phyloP scores from a whole-genome alignment of 2,113 vertebrate genomes.

The Lipophrys pholis region DNA sequence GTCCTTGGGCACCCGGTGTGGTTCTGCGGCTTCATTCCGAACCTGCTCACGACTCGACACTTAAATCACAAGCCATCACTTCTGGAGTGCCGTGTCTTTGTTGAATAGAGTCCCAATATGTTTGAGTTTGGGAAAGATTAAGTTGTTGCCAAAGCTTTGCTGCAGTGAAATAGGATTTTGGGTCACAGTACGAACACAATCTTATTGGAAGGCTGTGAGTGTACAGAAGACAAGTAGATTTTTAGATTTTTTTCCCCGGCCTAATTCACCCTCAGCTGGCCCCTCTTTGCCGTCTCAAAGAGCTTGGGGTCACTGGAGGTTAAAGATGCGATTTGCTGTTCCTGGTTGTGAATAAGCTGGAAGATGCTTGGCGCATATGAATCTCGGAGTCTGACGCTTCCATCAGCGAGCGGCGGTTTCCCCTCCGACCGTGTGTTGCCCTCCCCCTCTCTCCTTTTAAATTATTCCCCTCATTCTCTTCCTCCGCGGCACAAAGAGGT shows the following conservation, averaged over 20 bases:
- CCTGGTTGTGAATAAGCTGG: constrained; percentile 32
- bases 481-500: constrained; percentile 48
- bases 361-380: constrained; percentile 30
- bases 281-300: constrained; percentile 36
- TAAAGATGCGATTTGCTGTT: constrained; percentile 55
- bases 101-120: constrained; percentile 33
- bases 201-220: constrained; percentile 27
- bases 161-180: constrained; percentile 43
- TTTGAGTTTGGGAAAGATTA: constrained; percentile 55
- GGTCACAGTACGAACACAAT: constrained; percentile 35
- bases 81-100: constrained; percentile 39
- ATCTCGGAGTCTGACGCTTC: constrained; percentile 33
- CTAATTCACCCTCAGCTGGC: constrained; percentile 14
- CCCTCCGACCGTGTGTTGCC: constrained; percentile 27
- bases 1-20: neutral
- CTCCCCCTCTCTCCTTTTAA: constrained; percentile 28
- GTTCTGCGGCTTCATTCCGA: neutral
- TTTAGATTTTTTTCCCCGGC: constrained; percentile 22
- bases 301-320: constrained; percentile 52
- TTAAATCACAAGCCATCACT: constrained; percentile 37
- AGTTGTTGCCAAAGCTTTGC: constrained; percentile 48
- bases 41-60: constrained; percentile 24
- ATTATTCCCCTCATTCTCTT: constrained; percentile 46
- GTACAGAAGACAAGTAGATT: constrained; percentile 42
- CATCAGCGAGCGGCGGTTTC: constrained; percentile 44